Percentiles rank a stretch among this genome's conserved stretches.
These are phyloP conservation scores for Papilio dardanus DNA, from an alignment of 1,140 invertebrate species.

Conservation along the genomic window DNA sequence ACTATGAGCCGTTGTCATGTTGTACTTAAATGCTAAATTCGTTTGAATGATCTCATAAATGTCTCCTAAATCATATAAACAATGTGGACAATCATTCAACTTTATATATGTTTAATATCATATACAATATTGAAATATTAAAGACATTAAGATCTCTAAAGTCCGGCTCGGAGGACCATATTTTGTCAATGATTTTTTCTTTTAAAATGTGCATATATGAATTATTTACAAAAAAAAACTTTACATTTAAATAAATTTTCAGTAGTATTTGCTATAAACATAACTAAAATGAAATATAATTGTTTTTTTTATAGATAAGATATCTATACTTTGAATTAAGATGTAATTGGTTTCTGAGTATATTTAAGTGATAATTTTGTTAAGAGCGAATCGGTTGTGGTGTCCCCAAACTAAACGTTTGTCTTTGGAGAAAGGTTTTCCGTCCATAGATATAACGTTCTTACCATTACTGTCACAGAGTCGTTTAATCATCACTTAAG, in stretches of 20 bases:
- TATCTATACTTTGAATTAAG: background rate
- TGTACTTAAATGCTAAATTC: conserved; percentile 49
- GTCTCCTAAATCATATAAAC: conserved; percentile 40
- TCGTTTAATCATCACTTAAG: background rate
- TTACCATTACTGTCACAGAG: background rate
- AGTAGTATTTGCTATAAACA: conserved; percentile 33
- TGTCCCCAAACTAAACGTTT: conserved; percentile 32
- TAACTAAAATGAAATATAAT: background rate
- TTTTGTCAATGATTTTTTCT: background rate
- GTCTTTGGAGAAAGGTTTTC: conserved; percentile 33
- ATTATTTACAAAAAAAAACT: background rate
- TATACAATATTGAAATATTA: background rate
- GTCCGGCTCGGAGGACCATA: conserved; percentile 28
- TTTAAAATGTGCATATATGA: background rate
- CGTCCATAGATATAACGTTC: conserved; percentile 38
- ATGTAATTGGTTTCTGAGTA: conserved; percentile 5
- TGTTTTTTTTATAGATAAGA: conserved; percentile 14
- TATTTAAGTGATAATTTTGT: conserved; percentile 15
- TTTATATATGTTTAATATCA: background rate
- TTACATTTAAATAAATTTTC: background rate
- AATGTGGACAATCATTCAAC: conserved; percentile 21
- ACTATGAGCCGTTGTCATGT: conserved; percentile 48
- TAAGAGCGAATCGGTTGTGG: conserved; percentile 34
- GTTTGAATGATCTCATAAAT: conserved; percentile 60
- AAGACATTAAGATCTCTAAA: conserved; percentile 1